Percentiles rank a stretch among this genome's conserved stretches.
Evolutionary conservation across 2,797 vertebrate genomes (phyloP).

Genomic region (Coregonus suidteri): DNA sequence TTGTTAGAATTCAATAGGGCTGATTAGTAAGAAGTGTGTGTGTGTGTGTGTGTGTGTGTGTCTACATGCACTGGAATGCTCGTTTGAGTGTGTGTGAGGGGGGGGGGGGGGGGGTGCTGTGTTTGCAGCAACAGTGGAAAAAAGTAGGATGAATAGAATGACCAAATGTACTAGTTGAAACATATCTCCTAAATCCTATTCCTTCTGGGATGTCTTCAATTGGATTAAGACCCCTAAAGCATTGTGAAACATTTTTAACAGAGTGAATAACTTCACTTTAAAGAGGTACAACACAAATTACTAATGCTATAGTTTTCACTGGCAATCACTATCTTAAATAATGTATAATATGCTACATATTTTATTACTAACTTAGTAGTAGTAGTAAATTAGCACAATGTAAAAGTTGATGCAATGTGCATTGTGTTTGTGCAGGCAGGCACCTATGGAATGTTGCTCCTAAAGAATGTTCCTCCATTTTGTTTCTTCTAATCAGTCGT

Average conservation of each 20-base stretch:
- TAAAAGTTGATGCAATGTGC: background rate
- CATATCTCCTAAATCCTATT: background rate
- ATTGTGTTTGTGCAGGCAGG: background rate
- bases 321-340: too few relatives aligned
- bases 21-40: constrained; percentile 73
- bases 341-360: background rate
- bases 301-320: too few relatives aligned
- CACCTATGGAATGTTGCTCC: background rate
- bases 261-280: too few relatives aligned
- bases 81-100: background rate
- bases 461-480: background rate
- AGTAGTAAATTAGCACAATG: background rate
- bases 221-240: background rate
- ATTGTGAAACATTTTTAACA: background rate
- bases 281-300: too few relatives aligned
- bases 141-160: constrained; percentile 58
- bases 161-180: constrained; percentile 14
- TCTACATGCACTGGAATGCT: constrained; percentile 17
- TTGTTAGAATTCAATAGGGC: constrained; percentile 77
- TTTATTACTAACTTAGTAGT: too few relatives aligned
- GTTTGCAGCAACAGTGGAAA: constrained; percentile 24
- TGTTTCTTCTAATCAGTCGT: constrained; percentile 37
- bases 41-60: constrained; percentile 54
- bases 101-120: constrained; percentile 37
- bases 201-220: background rate